Base-by-base conservation (phyloP, 2,888 invertebrate species). In the Dione vanillae region DNA sequence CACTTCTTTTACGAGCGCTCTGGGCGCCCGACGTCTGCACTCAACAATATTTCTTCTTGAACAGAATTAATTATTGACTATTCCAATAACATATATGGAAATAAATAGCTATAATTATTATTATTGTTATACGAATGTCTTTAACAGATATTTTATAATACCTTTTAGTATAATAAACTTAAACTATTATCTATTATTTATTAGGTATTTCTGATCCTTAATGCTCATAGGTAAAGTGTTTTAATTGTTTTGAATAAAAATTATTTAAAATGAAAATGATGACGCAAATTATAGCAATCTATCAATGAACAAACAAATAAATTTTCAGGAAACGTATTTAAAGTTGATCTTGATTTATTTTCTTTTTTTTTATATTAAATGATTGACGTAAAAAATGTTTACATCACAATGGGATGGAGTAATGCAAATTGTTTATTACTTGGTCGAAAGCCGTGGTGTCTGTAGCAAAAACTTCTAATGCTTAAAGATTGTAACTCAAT, bases 1-100 rank as follows among this genome's bases (percentile, higher is more conserved):
- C 83, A 82, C 84, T 79, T 76, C 79, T 76, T 88, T 88, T 87
- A 88, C 81, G 84, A 81, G 80, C 75, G 83, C 74, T 65, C 68
- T 54, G 85, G 82, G 79, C 79, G 78, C 79, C 82, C 80, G 77
- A 81, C 73, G 79, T 80, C 82, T 82, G 79, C 80, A 56, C 56
- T 56, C 37, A 81, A 82, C 82, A 37, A 14, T 64, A 84, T 83
- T 85, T 82, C 77, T 79, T 81, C 78, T 77, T 62, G 47, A 66
- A 61, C 16, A 16, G 40, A 14, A 64, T 45, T 43, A 59, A 49
- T 51, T 65, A 49, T 45, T 16, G 35, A n/a, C 11, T 2, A 2
- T 61, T 45, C n/a, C 45, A 11, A 45, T 43, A 61, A 52, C 27
- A 52, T 52, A 52, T 35, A 35, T 14, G 5, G n/a, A 37, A 37